These are phyloP conservation scores for Clarias platycephalus DNA, from an alignment of 2,797 vertebrate species.

Conservation along the genomic window DNA sequence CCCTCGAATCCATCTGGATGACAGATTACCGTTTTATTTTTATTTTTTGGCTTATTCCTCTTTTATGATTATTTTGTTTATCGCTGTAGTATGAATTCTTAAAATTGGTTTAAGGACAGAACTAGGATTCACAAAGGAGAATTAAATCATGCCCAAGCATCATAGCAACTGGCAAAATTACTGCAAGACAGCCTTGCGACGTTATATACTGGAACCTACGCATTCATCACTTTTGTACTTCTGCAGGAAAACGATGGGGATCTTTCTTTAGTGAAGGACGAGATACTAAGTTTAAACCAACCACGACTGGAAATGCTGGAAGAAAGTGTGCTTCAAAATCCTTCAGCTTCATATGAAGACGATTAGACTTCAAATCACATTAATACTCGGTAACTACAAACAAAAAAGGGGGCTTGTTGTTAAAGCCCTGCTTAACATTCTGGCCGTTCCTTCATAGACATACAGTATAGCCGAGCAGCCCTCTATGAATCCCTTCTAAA, in stretches of 20 bases:
- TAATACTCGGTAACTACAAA: conserved; percentile 8
- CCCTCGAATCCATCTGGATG: neutral
- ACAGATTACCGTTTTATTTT: neutral
- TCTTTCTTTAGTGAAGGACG: neutral
- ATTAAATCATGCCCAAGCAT: neutral
- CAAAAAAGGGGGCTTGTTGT: conserved; percentile 13
- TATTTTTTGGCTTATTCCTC: neutral
- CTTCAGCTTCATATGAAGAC: conserved; percentile 5
- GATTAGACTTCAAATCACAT: conserved; percentile 29
- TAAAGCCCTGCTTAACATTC: conserved; percentile 37
- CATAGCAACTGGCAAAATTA: conserved; percentile 10
- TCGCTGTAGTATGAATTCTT: neutral
- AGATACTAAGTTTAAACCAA: neutral
- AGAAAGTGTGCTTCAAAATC: conserved; percentile 10
- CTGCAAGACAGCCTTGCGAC: neutral
- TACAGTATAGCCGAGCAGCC: conserved; percentile 21
- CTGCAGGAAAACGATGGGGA: neutral
- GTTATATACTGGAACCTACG: neutral
- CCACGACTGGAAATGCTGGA: neutral
- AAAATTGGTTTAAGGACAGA: neutral
- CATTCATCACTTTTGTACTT: neutral
- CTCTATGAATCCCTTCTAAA: conserved; percentile 36
- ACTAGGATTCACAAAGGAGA: neutral
- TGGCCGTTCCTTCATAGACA: neutral
- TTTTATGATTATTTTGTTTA: neutral